A percentile compares a stretch with the other conserved stretches of the same genome.
These are phyloP conservation scores for Trichogramma dendrolimi DNA, from an alignment of 2,888 invertebrate genomes.

Conservation along the genomic window DNA sequence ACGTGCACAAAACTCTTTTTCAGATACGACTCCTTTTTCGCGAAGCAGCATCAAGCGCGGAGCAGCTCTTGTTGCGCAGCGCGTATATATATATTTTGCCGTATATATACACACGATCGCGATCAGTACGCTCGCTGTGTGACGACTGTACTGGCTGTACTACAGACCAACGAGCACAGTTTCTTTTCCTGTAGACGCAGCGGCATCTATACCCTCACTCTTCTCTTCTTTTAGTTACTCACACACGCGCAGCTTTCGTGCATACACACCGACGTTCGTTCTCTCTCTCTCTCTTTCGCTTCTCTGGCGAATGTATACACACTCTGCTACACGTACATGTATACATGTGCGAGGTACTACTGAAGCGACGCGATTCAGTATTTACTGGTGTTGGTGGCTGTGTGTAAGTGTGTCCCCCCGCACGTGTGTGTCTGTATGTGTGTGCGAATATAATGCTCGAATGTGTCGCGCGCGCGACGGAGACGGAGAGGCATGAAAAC, in stretches of 20 bases:
- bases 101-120: constrained; percentile 19
- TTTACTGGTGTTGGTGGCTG: constrained; percentile 21
- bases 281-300: constrained; percentile 21
- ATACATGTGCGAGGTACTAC: constrained; percentile 1
- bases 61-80: too few relatives aligned
- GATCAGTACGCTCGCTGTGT: constrained; percentile 53
- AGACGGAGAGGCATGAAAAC: constrained; percentile 17
- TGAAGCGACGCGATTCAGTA: constrained; percentile 14
- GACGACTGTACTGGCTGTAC: constrained; percentile 39
- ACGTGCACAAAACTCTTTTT: too few relatives aligned
- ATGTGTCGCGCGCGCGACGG: constrained; percentile 12
- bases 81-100: too few relatives aligned
- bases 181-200: constrained; percentile 46
- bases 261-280: constrained; percentile 39
- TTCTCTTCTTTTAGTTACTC: too few relatives aligned
- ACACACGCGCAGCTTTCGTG: constrained; percentile 7
- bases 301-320: constrained; percentile 6
- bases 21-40: too few relatives aligned
- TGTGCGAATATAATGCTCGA: constrained; percentile 24
- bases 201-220: too few relatives aligned
- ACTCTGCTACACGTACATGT: neutral
- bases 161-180: constrained; percentile 50
- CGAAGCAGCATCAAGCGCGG: too few relatives aligned
- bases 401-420: constrained; percentile 15
- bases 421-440: constrained; percentile 17